Conservation (phyloP, 92 coral and sea anemone genomes). For the Chrysogorgia sp. region DNA sequence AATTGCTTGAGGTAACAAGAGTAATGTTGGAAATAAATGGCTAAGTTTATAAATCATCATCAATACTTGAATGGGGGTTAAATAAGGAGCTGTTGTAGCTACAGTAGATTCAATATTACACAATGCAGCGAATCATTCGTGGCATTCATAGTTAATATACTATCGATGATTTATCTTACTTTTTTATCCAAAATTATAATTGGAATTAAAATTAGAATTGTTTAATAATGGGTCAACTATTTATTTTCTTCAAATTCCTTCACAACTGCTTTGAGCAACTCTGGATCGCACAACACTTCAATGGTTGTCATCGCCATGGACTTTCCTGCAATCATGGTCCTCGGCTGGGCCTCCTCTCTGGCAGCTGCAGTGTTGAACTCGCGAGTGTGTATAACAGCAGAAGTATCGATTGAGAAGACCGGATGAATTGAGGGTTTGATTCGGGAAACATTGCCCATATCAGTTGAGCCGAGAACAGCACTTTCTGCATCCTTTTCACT, state of each 20-base stretch:
- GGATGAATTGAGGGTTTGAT: constrained; percentile 63
- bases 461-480: constrained; percentile 55
- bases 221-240: neutral
- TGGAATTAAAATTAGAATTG: no score
- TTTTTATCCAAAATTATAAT: no score
- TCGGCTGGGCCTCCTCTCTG: constrained; percentile 48
- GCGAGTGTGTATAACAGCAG: constrained; percentile 56
- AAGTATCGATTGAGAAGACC: constrained; percentile 50
- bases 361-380: constrained; percentile 54
- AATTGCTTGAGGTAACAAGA: no score
- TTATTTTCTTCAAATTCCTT: constrained; percentile 39
- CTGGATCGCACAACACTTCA: constrained; percentile 53
- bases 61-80: no score
- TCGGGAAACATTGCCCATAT: constrained; percentile 61
- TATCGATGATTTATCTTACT: no score
- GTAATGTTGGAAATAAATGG: no score
- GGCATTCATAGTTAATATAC: no score
- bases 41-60: no score
- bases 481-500: constrained; percentile 47
- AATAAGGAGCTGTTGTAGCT: no score
- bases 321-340: constrained; percentile 56
- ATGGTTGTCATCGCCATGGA: constrained; percentile 63
- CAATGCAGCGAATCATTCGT: no score
- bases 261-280: constrained; percentile 37
- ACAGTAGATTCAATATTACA: no score